These are phyloP conservation scores for Psittacula derbiana DNA, from an alignment of 2,797 vertebrate species.

Conservation along the genomic window DNA sequence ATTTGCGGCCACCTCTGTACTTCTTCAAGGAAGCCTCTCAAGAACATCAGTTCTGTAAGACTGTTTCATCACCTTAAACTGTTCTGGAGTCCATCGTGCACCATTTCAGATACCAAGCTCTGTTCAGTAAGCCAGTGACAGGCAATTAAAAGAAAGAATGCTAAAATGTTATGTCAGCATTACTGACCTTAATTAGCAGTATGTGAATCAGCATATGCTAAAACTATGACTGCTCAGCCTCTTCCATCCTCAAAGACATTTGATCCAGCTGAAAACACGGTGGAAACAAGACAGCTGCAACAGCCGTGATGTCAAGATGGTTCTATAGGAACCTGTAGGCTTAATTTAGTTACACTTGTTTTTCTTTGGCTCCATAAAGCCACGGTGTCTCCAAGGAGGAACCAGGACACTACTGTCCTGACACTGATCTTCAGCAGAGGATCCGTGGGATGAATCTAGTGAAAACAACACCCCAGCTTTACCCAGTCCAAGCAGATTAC, in stretches of 20 bases:
- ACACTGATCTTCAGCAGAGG: not conserved
- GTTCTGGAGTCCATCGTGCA: not conserved
- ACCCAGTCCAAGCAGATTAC: not conserved
- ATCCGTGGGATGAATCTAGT: not conserved
- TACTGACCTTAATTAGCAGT: not conserved
- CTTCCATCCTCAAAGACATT: not conserved
- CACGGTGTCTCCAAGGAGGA: not conserved
- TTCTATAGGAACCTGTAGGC: not conserved
- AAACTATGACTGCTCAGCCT: not conserved
- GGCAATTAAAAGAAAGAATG: not conserved
- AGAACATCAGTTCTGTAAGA: not conserved
- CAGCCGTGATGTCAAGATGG: not conserved
- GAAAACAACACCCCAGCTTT: not conserved
- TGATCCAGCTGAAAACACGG: not conserved
- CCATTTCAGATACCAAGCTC: not conserved
- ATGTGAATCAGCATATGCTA: not conserved
- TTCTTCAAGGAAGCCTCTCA: not conserved
- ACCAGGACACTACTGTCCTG: not conserved
- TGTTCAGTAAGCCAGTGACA: not conserved
- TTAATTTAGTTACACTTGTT: conserved; percentile 46
- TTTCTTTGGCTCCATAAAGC: not conserved
- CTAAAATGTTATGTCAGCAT: not conserved
- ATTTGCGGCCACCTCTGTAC: not conserved
- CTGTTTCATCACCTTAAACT: not conserved
- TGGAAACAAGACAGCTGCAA: not conserved